phyloP scores from a whole-genome alignment of 2,888 invertebrate species.

The Embidobia sp. region DNA sequence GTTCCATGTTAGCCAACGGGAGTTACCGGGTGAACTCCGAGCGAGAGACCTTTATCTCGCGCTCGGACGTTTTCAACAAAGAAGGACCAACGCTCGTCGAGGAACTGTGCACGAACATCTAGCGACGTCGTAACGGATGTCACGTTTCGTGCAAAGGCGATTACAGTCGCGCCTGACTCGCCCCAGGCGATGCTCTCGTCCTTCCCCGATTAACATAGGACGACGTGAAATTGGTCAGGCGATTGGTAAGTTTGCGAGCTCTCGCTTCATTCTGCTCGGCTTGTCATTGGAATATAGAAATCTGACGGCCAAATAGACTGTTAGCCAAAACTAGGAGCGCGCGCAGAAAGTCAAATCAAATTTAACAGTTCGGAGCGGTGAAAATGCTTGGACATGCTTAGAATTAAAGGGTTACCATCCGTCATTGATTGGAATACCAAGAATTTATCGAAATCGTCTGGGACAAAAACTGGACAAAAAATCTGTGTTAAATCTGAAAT shows the following conservation, averaged over 20 bases:
- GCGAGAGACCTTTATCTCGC: constrained; percentile 41
- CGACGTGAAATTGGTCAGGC: constrained; percentile 30
- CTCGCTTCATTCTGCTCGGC: not conserved
- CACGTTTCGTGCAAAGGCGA: constrained; percentile 58
- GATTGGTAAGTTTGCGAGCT: constrained; percentile 32
- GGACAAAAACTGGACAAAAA: no score
- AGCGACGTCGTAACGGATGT: constrained; percentile 50
- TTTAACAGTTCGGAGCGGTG: no score
- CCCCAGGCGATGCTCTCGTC: constrained; percentile 21
- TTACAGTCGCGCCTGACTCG: constrained; percentile 44
- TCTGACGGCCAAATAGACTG: constrained; percentile 7
- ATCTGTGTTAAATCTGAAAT: no score
- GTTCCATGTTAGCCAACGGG: constrained; percentile 45
- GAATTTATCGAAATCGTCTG: no score
- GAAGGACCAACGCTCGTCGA: constrained; percentile 25
- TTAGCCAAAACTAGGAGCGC: not conserved
- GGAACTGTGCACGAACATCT: constrained; percentile 21
- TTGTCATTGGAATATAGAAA: constrained; percentile 7
- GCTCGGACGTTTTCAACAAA: constrained; percentile 44
- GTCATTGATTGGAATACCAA: no score
- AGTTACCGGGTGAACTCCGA: constrained; percentile 29
- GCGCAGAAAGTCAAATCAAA: no score
- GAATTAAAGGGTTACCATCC: no score
- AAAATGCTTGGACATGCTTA: no score
- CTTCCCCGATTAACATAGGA: constrained; percentile 34